Percentiles rank a stretch among this genome's conserved stretches.
phyloP scores from a whole-genome alignment of 2,888 invertebrate species.

The Lasioglossum marginatum region DNA sequence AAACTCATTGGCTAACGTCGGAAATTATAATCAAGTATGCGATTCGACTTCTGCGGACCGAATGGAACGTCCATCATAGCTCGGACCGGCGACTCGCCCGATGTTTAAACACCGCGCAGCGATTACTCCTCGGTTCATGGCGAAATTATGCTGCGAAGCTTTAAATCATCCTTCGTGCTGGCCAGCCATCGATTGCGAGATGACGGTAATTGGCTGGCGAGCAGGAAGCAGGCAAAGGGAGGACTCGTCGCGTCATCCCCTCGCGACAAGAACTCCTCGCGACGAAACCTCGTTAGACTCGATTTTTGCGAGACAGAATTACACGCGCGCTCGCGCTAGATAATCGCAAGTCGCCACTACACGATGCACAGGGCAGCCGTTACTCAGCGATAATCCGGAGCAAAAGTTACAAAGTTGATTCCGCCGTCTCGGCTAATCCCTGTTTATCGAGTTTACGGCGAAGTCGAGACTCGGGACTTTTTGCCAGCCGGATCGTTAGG shows the following conservation, averaged over 20 bases:
- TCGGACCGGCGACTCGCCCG: neutral
- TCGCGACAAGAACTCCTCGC: neutral
- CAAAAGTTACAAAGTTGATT: neutral
- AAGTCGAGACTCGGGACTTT: neutral
- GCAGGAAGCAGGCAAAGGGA: constrained; percentile 17
- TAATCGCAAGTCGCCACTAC: neutral
- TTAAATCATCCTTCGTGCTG: constrained; percentile 24
- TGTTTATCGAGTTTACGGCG: neutral
- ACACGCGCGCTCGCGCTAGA: neutral
- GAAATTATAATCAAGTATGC: neutral
- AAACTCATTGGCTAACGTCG: neutral
- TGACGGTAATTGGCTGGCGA: constrained; percentile 15
- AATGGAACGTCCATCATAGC: neutral
- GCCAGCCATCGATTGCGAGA: constrained; percentile 17
- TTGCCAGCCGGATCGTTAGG: neutral
- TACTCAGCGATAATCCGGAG: neutral
- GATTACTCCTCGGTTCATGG: neutral
- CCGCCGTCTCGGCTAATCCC: neutral
- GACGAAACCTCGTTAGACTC: neutral
- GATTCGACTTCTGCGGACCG: neutral
- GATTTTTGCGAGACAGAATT: constrained; percentile 2
- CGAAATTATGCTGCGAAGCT: constrained; percentile 1
- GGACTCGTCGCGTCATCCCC: constrained; percentile 9
- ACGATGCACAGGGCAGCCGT: neutral
- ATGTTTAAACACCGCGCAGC: neutral